Evolutionary conservation across 2,888 invertebrate genomes (phyloP).

Genomic region (Ichneumoninae sp.): DNA sequence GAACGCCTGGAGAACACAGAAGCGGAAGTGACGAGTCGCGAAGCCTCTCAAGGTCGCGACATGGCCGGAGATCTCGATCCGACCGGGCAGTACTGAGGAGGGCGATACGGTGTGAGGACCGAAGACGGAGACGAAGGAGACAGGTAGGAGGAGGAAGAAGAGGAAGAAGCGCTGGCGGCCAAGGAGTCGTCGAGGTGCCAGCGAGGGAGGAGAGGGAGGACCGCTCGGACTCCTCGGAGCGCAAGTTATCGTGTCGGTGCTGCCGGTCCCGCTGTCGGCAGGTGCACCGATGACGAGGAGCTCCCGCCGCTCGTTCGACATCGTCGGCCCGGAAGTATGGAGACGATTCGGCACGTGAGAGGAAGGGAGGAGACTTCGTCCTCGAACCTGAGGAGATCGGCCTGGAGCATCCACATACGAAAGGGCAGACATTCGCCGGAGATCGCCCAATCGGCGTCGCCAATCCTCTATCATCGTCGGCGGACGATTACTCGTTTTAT

Average conservation of each 20-base stretch:
- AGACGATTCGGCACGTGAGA: constrained; percentile 73
- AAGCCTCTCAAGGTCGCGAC: constrained; percentile 74
- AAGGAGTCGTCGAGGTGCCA: constrained; percentile 53
- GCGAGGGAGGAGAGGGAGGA: constrained; percentile 46
- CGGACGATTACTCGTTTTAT: constrained; percentile 41
- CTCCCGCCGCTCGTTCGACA: constrained; percentile 35
- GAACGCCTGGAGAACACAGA: constrained; percentile 33
- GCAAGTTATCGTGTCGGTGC: constrained; percentile 47
- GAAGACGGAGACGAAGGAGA: constrained; percentile 40
- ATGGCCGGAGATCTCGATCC: constrained; percentile 80
- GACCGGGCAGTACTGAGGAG: constrained; percentile 79
- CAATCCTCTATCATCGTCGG: constrained; percentile 42
- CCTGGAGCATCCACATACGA: constrained; percentile 83
- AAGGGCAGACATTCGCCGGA: constrained; percentile 80
- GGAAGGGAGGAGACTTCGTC: constrained; percentile 82
- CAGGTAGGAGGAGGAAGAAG: constrained; percentile 26
- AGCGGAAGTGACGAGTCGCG: constrained; percentile 57
- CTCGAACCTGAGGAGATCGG: constrained; percentile 81
- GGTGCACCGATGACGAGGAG: constrained; percentile 66
- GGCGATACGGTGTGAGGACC: constrained; percentile 38
- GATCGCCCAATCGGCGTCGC: constrained; percentile 7
- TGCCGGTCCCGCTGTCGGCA: constrained; percentile 54
- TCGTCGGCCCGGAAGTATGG: constrained; percentile 72
- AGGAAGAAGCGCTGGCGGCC: constrained; percentile 50
- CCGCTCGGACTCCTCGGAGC: constrained; percentile 14